Evolutionary conservation across 1,140 invertebrate species (phyloP), one percentile per base, ranked within the genome.

Genomic region (Pseudomyrmex pallidus): DNA sequence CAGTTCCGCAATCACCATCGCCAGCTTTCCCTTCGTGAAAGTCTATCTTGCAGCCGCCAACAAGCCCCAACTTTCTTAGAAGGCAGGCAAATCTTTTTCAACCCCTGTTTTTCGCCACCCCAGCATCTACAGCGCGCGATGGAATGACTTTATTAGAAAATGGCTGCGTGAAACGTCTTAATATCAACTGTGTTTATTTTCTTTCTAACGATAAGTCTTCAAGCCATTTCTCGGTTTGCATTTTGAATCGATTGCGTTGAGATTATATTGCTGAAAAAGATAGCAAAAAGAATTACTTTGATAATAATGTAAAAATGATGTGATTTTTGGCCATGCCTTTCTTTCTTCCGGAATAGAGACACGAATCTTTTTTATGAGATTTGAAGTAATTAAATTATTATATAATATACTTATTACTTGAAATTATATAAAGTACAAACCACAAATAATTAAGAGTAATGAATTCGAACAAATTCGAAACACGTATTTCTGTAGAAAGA

Each of bases 141-240:
- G 15, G 57, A 87, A 94, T 90, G 91, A 93, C 91, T 94, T 94
- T 93, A 94, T 94, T 92, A 94, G 92, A 93, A 93, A 93, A 93
- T 91, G 90, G 90, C 90, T 86, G 85, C 70, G 85, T 74, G 87
- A 91, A 93, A 91, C 90, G 87, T 93, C 93, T 94, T 94, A 93
- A 94, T 93, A 91, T 63, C 35, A 35, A 35, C 22, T 13, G 13
- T 59, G 13, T 67, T 74, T 77, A 48, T 77, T 78, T 85, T 44
- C 46, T 17, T 57, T 44, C 44, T 15, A 57, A 57, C 48, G 13
- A 20, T 15, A 20, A 44, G 12, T 17, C 57, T 56, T 57, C 17
- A 4, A 9, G 12, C 12, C 25, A 57, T 56, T 56, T 17, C n/a
- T 20, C 57, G 57, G 22, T 2, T 17, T 44, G 9, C 2, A 61